Base-by-base conservation (phyloP, 2,113 vertebrate species). In the Camelus dromedarius region DNA sequence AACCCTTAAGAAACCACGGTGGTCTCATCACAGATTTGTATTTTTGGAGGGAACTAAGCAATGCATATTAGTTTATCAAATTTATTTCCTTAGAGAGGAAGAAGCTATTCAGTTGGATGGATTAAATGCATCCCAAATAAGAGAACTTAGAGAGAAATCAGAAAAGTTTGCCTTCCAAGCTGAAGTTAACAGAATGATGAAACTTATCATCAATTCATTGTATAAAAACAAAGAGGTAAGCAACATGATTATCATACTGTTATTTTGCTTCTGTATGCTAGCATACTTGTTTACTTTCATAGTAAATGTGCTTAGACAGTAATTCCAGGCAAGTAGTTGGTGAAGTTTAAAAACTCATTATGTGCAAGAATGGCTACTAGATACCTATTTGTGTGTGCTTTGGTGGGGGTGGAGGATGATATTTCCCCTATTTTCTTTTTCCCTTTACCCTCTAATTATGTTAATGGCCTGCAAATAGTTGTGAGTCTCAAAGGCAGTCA, bases 131-230 rank as follows among this genome's bases (percentile, higher is more conserved):
- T 99, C 99, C 30, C 99, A 99, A 98, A 99, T 99, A 96, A 99
- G 99, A 98, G 99, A 99, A 99, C 97, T 99, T 54, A 98, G 99
- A 96, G 99, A 99, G 79, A 99, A 99, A 97, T 99, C 99, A 4
- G 99, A 99, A 96, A 99, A 99, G 97, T 99, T 99, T 94, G 99
- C 96, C 3, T 99, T 99, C 97, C 99, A 99, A 98, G 99, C 99
- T 20, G 99, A 99, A 98, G 99, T 99, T 88, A 99, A 99, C 97
- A 98, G 99, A 79, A 99, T 99, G 99, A 99, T 99, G 99, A 99
- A 99, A 97, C 98, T 99, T 30, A 99, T 99, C 95, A 99, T 99
- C 97, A 99, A 99, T 96, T 99, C 99, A 14, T 97, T 99, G 5
- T 99, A 99, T 96, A 99, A 99, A 98, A 99, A 99, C 96, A 99